A percentile compares a stretch with the other conserved stretches of the same genome.
These are phyloP conservation scores for Sardinella longiceps DNA, from an alignment of 2,797 vertebrate species.

Conservation along the genomic window DNA sequence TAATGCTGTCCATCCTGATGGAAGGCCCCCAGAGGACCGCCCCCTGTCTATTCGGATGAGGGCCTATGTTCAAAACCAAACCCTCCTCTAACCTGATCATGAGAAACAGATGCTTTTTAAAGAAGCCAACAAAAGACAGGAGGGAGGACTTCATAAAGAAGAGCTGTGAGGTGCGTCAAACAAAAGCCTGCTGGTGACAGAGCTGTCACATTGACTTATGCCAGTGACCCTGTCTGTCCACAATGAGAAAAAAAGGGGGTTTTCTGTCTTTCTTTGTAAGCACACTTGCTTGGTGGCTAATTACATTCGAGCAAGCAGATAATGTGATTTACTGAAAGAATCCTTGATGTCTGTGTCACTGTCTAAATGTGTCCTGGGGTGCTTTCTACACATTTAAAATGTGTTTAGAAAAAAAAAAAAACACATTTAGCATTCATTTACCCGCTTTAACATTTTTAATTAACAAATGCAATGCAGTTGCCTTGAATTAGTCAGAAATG, in stretches of 20 bases:
- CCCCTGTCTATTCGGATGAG: background rate
- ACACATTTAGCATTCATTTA: too few species aligned
- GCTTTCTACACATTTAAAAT: background rate
- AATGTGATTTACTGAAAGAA: slow-evolving; percentile 3
- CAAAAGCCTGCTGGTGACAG: background rate
- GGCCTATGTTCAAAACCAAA: background rate
- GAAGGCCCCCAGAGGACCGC: background rate
- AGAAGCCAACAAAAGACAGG: background rate
- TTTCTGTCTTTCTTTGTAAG: too few species aligned
- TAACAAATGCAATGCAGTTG: background rate
- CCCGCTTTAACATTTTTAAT: background rate
- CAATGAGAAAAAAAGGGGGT: background rate
- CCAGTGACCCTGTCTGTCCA: background rate
- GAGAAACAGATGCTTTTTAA: background rate
- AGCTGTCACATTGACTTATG: background rate
- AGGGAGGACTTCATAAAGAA: background rate
- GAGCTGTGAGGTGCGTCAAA: background rate
- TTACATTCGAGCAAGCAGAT: background rate
- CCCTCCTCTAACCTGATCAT: background rate
- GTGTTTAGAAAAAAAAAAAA: too few species aligned
- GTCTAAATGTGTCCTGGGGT: background rate
- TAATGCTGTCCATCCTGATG: background rate
- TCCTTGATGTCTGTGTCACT: background rate
- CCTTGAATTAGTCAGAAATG: slow-evolving; percentile 22
- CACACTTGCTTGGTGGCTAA: background rate